Percentiles rank a stretch among this genome's conserved stretches.
Evolutionary conservation across 2,797 vertebrate species (phyloP).

Genomic region (Crax fasciolata): DNA sequence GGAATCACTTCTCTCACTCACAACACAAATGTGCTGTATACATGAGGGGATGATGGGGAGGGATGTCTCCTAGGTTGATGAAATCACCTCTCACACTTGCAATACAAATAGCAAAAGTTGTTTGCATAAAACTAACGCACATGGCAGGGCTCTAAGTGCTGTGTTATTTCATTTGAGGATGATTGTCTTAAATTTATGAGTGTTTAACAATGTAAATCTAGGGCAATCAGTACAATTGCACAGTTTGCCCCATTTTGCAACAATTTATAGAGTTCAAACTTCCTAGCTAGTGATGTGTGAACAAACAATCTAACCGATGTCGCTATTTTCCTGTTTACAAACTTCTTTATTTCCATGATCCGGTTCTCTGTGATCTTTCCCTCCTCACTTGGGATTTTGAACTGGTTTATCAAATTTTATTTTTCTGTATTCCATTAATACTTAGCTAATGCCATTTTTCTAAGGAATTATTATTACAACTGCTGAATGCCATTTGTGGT

Average conservation of each 20-base stretch:
- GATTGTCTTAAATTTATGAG: background rate
- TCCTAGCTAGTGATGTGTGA: background rate
- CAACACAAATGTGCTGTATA: background rate
- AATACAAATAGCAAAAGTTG: background rate
- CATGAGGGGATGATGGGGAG: background rate
- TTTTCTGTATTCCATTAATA: conserved; percentile 27
- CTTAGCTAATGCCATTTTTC: conserved; percentile 28
- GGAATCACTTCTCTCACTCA: background rate
- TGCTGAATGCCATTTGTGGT: conserved; percentile 31
- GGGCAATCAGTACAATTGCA: background rate
- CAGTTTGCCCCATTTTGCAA: background rate
- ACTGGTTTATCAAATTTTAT: conserved; percentile 1
- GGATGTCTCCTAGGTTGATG: background rate
- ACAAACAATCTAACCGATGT: rapidly evolving
- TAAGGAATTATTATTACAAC: conserved; percentile 24
- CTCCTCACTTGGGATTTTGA: background rate
- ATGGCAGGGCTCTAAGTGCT: background rate
- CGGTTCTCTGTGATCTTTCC: background rate
- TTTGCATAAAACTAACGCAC: background rate
- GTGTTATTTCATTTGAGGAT: background rate
- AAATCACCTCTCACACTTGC: background rate
- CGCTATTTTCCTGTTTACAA: background rate
- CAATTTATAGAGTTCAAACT: background rate
- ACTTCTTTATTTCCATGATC: background rate
- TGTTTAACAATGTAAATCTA: background rate